A percentile compares a stretch with the other conserved stretches of the same genome.
Evolutionary conservation across 2,797 vertebrate species (phyloP).

Genomic region (Lepilemur ruficaudatus): DNA sequence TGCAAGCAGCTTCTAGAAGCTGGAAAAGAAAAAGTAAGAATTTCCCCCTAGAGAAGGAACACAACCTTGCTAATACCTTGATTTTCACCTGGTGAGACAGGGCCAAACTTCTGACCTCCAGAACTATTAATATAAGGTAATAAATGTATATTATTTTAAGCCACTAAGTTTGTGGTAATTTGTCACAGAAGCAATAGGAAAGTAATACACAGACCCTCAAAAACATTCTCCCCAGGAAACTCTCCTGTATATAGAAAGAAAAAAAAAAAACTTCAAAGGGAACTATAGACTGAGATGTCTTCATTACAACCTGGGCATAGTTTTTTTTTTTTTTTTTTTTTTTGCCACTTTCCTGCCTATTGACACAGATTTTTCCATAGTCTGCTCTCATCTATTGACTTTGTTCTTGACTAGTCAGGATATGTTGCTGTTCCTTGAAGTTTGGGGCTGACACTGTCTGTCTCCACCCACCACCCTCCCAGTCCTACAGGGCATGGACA

Average conservation of each 20-base stretch:
- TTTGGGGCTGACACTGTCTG: neutral
- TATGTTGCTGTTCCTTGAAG: neutral
- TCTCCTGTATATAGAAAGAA: neutral
- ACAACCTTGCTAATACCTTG: neutral
- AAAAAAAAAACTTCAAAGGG: neutral
- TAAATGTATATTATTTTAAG: neutral
- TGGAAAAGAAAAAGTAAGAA: neutral
- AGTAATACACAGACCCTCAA: neutral
- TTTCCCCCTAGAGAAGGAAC: neutral
- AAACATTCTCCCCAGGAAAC: neutral
- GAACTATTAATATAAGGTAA: neutral
- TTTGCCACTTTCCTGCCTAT: neutral
- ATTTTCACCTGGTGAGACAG: neutral
- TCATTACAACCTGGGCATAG: neutral
- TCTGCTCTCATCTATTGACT: neutral
- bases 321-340: fast-evolving
- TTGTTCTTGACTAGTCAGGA: neutral
- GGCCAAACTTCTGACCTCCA: neutral
- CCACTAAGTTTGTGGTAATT: neutral
- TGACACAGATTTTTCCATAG: neutral
- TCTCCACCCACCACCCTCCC: neutral
- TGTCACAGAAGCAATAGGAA: neutral
- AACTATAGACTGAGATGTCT: neutral
- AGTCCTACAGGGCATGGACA: neutral
- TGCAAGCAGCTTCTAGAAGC: neutral